Evolutionary conservation across 2,113 vertebrate genomes (phyloP), one percentile per base, ranked within the genome.

Genomic region (Xyrauchen texanus): DNA sequence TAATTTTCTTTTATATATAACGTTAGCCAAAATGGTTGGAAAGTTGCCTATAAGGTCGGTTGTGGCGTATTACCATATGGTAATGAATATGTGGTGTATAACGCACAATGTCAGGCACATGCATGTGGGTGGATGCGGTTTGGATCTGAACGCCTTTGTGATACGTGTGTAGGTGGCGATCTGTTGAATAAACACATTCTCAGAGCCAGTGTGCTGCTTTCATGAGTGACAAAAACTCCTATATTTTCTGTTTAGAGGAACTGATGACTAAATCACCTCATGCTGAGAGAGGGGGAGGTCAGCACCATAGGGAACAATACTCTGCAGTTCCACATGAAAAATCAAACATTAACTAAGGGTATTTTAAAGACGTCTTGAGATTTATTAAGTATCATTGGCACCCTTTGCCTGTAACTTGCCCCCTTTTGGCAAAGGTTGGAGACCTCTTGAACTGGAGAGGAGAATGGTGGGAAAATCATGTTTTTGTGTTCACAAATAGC

Each of bases 101-200:
- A 34, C 21, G 57, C 60, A 55, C 34, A 34, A 62, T 47, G 76
- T 71, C 70, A 61, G 70, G 70, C 70, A 60, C 70, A 4, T n/a
- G 72, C 52, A 15, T 63, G 83, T 79, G 62, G 75, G 78, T 76
- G 81, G 75, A 74, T 76, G 76, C 74, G 66, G 76, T 44, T 74
- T 49, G 71, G 21, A 55, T 70, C 76, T 12, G 76, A 58, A 79
- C 81, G 78, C 63, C 71, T 70, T 78, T 72, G 77, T 80, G 64
- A 65, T 57, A 15, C 55, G 45, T 5, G 68, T 68, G 76, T 72
- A 76, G 80, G 72, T 55, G 77, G 58, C 44, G 44, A 62, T 9
- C 9, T 55, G 79, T 79, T 81, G 67, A 82, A 76, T 84, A 82
- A 84, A 84, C 83, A 82, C 45, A 7, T 55, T 79, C 46, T 58